Evolutionary conservation across 2,888 invertebrate species (phyloP), one percentile per base, ranked within the genome.

Genomic region (Hymenopus coronatus): DNA sequence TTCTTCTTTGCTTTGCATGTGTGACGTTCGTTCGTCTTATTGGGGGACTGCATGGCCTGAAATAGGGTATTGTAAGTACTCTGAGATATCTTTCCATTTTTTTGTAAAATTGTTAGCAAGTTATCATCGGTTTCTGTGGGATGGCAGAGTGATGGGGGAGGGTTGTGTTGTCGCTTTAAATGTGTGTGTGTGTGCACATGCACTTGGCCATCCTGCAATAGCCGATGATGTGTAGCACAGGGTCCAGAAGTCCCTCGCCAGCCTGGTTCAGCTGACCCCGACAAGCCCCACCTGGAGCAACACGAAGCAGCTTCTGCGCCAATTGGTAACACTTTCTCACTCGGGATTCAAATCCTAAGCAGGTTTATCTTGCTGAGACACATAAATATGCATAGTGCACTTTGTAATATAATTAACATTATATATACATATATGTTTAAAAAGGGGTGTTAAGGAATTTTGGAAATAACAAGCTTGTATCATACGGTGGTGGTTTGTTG

Each of bases 51-150:
- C 91, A 91, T 91, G 91, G 90, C 90, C 90, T 91, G 91, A 90
- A 90, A 90, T 91, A 91, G 91, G 90, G 90, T 88, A 90, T 91
- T 91, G 91, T 91, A 91, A 91, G 91, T 91, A 91, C 90, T 90
- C 85, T 90, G 88, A 84, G 86, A 84, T 86, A 85, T 88, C 88
- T 87, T 88, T 88, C 88, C 86, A 83, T 83, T 84, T 87, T 82
- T 81, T 82, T 89, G 82, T 88, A 82, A 82, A 33, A 87, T 20
- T 87, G 82, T 82, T 87, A 87, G 82, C 33, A n/a, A 33, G n/a
- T 86, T 30, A 25, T 82, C 82, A 40, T 70, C 54, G 54, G 20
- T 82, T 87, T 82, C 82, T 87, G 87, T 87, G 82, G 87, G 87
- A 87, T 87, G 82, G 87, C 82, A 70, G 54, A 70, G 54, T 70